Evolutionary conservation across 2,113 vertebrate species (phyloP).

Genomic region (Colinus virginianus): DNA sequence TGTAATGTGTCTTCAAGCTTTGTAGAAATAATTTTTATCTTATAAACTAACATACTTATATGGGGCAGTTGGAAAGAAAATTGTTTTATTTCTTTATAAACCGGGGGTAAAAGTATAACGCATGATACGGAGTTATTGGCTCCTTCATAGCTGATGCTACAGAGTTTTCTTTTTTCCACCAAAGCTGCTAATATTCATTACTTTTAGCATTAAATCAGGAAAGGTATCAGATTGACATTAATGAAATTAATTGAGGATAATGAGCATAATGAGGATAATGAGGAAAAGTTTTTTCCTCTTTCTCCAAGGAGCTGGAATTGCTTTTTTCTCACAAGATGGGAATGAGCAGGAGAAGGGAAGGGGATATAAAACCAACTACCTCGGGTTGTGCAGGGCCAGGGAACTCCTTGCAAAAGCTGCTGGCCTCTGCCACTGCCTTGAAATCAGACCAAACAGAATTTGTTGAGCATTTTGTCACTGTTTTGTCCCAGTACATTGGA

Average conservation of each 20-base stretch:
- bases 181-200: constrained; percentile 14
- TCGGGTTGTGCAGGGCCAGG: neutral
- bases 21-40: neutral
- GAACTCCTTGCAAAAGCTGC: neutral
- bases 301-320: constrained; percentile 28
- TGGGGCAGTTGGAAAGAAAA: neutral
- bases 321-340: neutral
- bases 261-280: constrained; percentile 60
- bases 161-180: neutral
- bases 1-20: neutral
- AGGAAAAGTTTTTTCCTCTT: constrained; percentile 54
- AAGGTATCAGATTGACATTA: constrained; percentile 58
- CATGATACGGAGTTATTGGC: neutral
- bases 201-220: constrained; percentile 23
- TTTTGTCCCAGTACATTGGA: neutral
- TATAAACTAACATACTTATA: neutral
- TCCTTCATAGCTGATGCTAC: neutral
- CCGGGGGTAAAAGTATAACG: no score
- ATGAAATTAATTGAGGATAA: constrained; percentile 64
- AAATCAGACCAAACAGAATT: neutral
- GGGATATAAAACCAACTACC: neutral
- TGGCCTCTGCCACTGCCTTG: neutral
- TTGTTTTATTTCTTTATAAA: neutral
- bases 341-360: neutral
- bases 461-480: neutral